Base-by-base conservation (phyloP, 1,140 invertebrate species). In the Antheraea mylitta region DNA sequence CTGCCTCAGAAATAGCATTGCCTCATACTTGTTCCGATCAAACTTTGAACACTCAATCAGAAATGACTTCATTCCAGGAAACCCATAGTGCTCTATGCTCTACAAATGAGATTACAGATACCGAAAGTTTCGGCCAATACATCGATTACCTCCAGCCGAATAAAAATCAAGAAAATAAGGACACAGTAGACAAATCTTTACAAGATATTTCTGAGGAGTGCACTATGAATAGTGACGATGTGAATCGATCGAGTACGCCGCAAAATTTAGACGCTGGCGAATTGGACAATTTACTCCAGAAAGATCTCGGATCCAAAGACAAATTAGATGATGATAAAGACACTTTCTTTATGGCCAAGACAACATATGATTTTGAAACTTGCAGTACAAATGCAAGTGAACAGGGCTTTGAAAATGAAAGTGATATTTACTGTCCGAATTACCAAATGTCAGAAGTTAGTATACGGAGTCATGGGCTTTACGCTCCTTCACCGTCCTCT, bases 381-480 rank as follows among this genome's bases (percentile, higher is more conserved):
- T 93, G 93, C 45, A 93, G 93, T 66, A 89, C 87, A 0, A 92
- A 89, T 67, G 87, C 89, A 0, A 89, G 88, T 67, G 91, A 92
- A 66, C 89, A 91, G 66, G 85, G 83, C 0, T 93, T 92, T 58
- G 92, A 93, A 53, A 93, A 92, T 72, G 94, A 94, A 79, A 94
- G 93, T 78, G 94, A 94, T 80, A 93, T 94, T 7, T 93, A 93
- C 66, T 93, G 90, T 58, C 91, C 92, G 4, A 94, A 94, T 72
- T 94, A 94, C 73, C 94, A 94, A 83, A 93, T 94, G 87, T 94
- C 94, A 0, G 94, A 94, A 90, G 93, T 94, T 0, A 94, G 94
- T 75, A 94, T 94, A 72, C 86, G 94, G 42, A 94, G 94, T 71
- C 94, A 94, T 69, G 93, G 93, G 0, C 70, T 94, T 36, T 94